Percentiles rank a stretch among this genome's conserved stretches.
phyloP scores from a whole-genome alignment of 2,797 vertebrate species.

The Mormyrus proboscirostris region DNA sequence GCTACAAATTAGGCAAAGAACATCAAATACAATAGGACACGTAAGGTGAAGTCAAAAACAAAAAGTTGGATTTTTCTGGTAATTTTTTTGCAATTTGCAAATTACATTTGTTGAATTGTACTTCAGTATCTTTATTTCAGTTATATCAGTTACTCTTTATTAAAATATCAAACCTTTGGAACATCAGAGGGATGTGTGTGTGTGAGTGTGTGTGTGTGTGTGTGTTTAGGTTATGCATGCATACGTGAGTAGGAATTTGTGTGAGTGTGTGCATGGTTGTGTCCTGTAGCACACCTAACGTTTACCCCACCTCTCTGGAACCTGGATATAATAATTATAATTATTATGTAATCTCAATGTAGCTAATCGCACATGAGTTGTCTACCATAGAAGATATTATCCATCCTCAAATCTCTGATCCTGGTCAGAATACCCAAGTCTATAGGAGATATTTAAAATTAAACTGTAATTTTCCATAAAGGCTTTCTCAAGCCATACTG shows the following conservation, averaged over 20 bases:
- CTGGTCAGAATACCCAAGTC: neutral
- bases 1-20: neutral
- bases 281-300: neutral
- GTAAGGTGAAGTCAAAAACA: neutral
- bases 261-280: neutral
- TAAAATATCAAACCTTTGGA: neutral
- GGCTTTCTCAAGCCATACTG: neutral
- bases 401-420: neutral
- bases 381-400: neutral
- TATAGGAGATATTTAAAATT: neutral
- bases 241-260: neutral
- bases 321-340: neutral
- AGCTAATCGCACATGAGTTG: neutral
- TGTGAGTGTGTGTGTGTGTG: neutral
- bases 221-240: neutral
- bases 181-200: neutral
- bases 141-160: neutral
- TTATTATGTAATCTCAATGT: neutral
- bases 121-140: neutral
- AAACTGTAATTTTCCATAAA: neutral
- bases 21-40: neutral
- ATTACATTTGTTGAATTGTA: neutral
- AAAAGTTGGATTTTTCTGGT: neutral
- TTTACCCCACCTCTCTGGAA: neutral
- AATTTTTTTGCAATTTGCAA: neutral